phyloP scores from a whole-genome alignment of 2,888 invertebrate genomes.

The Metacarcinus magister region DNA sequence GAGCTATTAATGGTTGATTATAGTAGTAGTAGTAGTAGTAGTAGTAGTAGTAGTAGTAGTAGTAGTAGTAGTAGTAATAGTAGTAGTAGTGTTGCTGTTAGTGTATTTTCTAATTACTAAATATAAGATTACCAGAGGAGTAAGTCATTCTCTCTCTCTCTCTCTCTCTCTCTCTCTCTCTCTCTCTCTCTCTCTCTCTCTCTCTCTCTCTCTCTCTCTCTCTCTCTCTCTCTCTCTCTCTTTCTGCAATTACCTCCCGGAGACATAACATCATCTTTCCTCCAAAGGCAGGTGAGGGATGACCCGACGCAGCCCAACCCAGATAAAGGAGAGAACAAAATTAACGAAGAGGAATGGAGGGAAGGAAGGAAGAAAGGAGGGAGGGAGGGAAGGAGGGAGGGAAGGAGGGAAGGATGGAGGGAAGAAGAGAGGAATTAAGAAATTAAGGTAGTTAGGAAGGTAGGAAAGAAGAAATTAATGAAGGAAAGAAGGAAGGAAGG shows the following conservation, averaged over 20 bases:
- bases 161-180: not conserved
- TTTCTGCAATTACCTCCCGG: not conserved
- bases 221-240: not conserved
- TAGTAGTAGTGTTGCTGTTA: not conserved
- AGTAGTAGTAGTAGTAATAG: not conserved
- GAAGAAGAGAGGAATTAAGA: not conserved
- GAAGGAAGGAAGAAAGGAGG: not conserved
- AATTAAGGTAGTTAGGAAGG: not conserved
- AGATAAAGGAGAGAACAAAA: not conserved
- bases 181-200: not conserved
- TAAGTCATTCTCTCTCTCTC: not conserved
- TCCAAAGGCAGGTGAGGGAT: not conserved
- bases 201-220: conserved; percentile 2
- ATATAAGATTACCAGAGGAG: too few species aligned
- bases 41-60: not conserved
- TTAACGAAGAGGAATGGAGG: not conserved
- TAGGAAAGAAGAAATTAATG: not conserved
- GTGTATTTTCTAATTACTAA: not conserved
- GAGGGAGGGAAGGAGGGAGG: not conserved
- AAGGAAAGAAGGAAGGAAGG: not conserved
- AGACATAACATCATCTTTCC: not conserved
- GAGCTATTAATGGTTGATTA: not conserved
- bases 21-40: not conserved
- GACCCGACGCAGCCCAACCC: too few species aligned
- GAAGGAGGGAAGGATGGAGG: not conserved